These are phyloP conservation scores for Hemitrygon akajei DNA, from an alignment of 2,797 vertebrate species.

Conservation along the genomic window DNA sequence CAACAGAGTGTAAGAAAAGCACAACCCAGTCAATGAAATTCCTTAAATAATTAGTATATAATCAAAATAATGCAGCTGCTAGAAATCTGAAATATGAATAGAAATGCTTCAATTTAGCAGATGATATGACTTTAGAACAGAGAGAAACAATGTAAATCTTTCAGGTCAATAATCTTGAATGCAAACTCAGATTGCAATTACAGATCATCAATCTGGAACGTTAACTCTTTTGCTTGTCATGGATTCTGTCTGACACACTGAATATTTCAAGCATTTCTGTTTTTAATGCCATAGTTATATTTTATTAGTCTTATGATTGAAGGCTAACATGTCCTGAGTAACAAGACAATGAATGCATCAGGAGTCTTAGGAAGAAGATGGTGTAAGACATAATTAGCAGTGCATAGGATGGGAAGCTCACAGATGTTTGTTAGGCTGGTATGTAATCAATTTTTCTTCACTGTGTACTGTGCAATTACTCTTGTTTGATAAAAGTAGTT, in stretches of 20 bases:
- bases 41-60: neutral
- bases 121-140: no score
- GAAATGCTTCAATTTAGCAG: no score
- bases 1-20: neutral
- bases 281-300: neutral
- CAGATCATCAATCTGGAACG: no score
- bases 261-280: no score
- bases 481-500: neutral
- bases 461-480: neutral
- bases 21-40: neutral
- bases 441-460: neutral
- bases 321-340: neutral
- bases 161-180: no score
- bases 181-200: no score
- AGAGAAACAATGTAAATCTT: no score
- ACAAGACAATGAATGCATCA: neutral
- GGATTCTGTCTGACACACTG: no score
- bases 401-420: neutral
- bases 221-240: no score
- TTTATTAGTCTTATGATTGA: conserved; percentile 5
- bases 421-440: neutral
- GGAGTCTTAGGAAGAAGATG: neutral
- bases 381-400: neutral
- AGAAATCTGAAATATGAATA: no score
- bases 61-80: no score